Base-by-base conservation (phyloP, 2,888 invertebrate genomes). In the Arctia plantaginis region DNA sequence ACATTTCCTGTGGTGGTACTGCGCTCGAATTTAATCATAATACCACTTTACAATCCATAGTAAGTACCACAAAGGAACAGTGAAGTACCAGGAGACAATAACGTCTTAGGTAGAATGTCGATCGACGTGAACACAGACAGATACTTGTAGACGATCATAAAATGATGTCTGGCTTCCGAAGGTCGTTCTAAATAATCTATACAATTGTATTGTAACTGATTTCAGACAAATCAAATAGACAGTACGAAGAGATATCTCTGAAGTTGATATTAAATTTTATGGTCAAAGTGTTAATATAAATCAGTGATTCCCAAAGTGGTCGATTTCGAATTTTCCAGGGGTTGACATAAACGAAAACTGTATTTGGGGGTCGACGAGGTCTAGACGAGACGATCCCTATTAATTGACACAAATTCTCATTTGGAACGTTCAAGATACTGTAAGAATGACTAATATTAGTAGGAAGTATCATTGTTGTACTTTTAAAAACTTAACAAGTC, bases 51-150 rank as follows among this genome's bases (percentile, higher is more conserved):
- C 30, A 44, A 18, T 20, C 13, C 44, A 30, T 35, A 44, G n/a
- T 44, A 20, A 72, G 67, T 33, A 4, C 15, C 33, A 67, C 41
- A 55, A 7, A 30, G 7, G 10, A 51, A 68, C 33, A 23, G 23
- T 13, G 1, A 33, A 51, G 51, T 51, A 35, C 47, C 68, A 23
- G 51, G 68, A 51, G 33, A 51, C 68, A 51, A 41, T 44, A 41
- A 51, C 27, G 15, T n/a, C 35, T 47, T 71, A 65, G n/a, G 35
- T 23, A 20, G 33, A 65, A 15, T 33, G 47, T 4, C 64, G 35
- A 65, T 65, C 71, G 71, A 71, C n/a, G 71, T 70, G 44, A 18
- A 30, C 30, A 30, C 27, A 30, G 27, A 70, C 33, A 44, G 30
- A 47, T 18, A 41, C 18, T 62, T 30, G 30, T 44, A 64, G 23